phyloP scores from a whole-genome alignment of 2,888 invertebrate genomes.

The Strigamia transsilvanica region DNA sequence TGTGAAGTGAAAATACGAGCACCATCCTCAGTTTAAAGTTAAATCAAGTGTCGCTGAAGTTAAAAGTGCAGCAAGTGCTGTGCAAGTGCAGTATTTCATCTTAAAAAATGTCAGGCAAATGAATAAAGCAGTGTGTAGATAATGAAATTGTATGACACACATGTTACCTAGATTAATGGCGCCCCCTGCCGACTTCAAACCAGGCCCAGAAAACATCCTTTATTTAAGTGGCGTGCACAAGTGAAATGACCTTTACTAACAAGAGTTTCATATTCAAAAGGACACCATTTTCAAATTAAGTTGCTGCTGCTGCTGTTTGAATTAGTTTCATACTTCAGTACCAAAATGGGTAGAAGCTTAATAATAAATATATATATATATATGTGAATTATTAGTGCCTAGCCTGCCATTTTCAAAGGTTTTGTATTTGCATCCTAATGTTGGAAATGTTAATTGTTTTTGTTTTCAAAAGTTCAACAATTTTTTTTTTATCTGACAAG shows the following conservation, averaged over 20 bases:
- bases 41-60: slow-evolving; percentile 23
- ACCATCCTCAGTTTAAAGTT: slow-evolving; percentile 11
- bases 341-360: background rate
- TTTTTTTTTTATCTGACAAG: too few relatives aligned
- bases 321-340: background rate
- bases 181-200: slow-evolving; percentile 43
- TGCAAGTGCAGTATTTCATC: slow-evolving; percentile 41
- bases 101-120: slow-evolving; percentile 41
- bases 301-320: background rate
- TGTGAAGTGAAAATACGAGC: background rate
- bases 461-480: too few relatives aligned
- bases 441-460: too few relatives aligned
- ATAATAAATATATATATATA: background rate
- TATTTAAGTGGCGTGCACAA: slow-evolving; percentile 19
- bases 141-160: slow-evolving; percentile 45
- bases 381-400: background rate
- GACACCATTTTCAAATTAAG: slow-evolving; percentile 27
- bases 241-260: slow-evolving; percentile 21
- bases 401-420: too few relatives aligned
- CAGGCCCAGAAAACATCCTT: slow-evolving; percentile 40
- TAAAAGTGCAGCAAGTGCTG: slow-evolving; percentile 27
- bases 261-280: slow-evolving; percentile 21
- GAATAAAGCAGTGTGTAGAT: slow-evolving; percentile 48
- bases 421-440: too few relatives aligned
- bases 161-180: slow-evolving; percentile 47